Conservation (phyloP, 2,797 vertebrate species). For the Decapterus maruadsi region DNA sequence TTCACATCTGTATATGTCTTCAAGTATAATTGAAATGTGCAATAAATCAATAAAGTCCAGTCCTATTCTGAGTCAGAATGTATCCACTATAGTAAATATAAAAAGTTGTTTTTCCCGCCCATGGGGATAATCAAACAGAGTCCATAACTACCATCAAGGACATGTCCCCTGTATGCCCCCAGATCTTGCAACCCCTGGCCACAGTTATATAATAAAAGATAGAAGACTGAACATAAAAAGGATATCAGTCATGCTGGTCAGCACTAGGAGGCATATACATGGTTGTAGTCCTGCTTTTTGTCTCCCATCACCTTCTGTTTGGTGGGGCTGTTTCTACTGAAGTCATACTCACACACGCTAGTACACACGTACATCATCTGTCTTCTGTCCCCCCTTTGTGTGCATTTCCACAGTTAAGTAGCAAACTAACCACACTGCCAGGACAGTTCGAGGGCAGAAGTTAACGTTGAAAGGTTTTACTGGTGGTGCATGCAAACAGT, state of each 20-base stretch:
- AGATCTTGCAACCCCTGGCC: neutral
- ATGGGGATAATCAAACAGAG: neutral
- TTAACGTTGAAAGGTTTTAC: too few relatives aligned
- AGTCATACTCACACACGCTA: neutral
- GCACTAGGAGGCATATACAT: neutral
- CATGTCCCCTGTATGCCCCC: neutral
- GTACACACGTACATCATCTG: neutral
- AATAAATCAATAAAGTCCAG: neutral
- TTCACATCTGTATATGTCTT: neutral
- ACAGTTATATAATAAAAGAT: constrained; percentile 7
- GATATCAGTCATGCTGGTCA: constrained; percentile 1
- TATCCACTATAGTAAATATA: neutral
- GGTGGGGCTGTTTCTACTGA: neutral
- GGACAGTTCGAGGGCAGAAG: neutral
- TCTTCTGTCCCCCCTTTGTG: neutral
- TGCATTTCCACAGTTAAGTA: neutral
- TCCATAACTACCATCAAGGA: neutral
- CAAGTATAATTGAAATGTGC: neutral
- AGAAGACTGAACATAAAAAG: neutral
- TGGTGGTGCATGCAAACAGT: neutral
- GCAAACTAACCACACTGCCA: neutral
- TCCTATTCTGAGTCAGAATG: neutral
- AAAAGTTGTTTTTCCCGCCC: neutral
- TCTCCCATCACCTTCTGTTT: constrained; percentile 18
- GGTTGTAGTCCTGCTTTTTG: neutral